Evolutionary conservation across 2,888 invertebrate species (phyloP).

Genomic region (Cylloceria caligata): DNA sequence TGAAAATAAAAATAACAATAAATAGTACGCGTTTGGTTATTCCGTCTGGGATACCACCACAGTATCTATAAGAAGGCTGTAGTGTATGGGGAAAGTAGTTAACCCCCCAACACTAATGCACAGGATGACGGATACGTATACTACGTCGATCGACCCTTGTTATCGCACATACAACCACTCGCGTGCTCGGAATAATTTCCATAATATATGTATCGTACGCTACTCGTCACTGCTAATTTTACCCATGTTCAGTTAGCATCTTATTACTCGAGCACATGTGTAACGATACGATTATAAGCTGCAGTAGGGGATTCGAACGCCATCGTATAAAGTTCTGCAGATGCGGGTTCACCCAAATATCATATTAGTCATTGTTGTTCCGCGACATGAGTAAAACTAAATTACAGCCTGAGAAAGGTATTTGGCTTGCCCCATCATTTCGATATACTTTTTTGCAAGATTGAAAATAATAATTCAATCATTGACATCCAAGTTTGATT

Average conservation of each 20-base stretch:
- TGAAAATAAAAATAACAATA: not conserved
- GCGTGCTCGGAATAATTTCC: not conserved
- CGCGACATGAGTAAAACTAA: constrained; percentile 1
- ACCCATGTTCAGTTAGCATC: not conserved
- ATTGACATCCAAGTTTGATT: not conserved
- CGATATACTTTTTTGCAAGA: not conserved
- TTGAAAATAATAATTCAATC: not conserved
- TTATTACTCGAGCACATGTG: constrained; percentile 22
- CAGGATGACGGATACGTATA: constrained; percentile 1
- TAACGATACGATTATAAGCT: not conserved
- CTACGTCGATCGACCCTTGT: not conserved
- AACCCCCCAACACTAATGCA: not conserved
- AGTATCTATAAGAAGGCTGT: not conserved
- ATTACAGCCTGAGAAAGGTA: constrained; percentile 4
- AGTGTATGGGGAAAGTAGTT: not conserved
- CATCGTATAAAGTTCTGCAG: constrained; percentile 1
- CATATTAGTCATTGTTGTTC: not conserved
- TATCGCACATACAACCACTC: not conserved
- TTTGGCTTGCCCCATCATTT: not conserved
- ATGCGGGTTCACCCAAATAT: not conserved
- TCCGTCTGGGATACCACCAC: not conserved
- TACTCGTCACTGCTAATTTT: not conserved
- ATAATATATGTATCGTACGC: not conserved
- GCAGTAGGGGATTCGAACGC: not conserved
- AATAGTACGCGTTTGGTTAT: not conserved